Percentiles rank a stretch among this genome's conserved stretches.
These are phyloP conservation scores for Folsomia manolachei DNA, from an alignment of 2,888 invertebrate species.

Conservation along the genomic window DNA sequence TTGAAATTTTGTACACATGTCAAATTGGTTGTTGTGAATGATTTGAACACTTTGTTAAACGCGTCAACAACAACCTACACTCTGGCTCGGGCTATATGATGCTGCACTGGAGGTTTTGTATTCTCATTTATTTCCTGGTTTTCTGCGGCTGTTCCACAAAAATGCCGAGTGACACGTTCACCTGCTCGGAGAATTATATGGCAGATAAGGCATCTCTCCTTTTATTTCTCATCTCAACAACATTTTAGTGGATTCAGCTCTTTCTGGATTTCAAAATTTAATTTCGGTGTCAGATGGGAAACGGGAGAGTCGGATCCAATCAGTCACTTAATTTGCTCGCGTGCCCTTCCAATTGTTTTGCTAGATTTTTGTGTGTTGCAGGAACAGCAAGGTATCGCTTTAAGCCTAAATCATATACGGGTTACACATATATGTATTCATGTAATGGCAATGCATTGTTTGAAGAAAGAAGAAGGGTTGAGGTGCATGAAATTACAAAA, in stretches of 20 bases:
- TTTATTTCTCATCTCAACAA: background rate
- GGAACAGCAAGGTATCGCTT: background rate
- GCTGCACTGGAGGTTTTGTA: background rate
- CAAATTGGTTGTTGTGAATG: too few relatives aligned
- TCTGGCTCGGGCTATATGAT: background rate
- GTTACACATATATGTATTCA: background rate
- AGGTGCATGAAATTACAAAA: background rate
- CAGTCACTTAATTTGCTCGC: background rate
- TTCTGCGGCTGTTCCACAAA: background rate
- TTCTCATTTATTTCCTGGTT: too few relatives aligned
- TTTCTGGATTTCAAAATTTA: background rate
- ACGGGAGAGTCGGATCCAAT: conserved; percentile 1
- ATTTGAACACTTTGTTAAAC: background rate
- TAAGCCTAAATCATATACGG: background rate
- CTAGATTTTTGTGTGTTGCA: too few relatives aligned
- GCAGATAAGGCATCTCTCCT: background rate
- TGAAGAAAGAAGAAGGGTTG: background rate
- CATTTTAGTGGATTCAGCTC: background rate
- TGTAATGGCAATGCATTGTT: background rate
- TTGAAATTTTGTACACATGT: too few relatives aligned
- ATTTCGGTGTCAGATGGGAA: conserved; percentile 16
- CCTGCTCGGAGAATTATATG: background rate
- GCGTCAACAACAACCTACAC: background rate
- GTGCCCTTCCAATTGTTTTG: background rate
- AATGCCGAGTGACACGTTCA: background rate